Conservation (phyloP, 2,797 vertebrate species). For the Phrynocephalus forsythii region DNA sequence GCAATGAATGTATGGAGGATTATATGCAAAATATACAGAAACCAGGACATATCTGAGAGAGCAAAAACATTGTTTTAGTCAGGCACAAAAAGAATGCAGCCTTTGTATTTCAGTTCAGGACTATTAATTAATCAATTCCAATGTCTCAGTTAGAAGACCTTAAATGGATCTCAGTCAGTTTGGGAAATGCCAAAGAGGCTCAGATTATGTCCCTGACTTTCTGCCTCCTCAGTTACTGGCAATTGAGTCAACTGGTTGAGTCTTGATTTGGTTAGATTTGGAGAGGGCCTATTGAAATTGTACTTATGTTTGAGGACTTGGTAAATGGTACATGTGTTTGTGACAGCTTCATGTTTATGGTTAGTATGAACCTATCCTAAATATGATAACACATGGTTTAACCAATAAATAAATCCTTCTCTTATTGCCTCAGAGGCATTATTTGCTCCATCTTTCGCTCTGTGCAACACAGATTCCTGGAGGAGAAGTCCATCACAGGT, state of each 20-base stretch:
- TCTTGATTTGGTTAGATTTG: neutral
- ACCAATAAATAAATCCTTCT: neutral
- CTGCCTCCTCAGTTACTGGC: neutral
- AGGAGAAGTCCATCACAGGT: too few species aligned
- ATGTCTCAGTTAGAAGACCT: neutral
- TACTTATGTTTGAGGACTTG: too few species aligned
- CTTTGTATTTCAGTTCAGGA: neutral
- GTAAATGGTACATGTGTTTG: neutral
- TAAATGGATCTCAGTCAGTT: neutral
- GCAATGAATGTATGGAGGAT: too few species aligned
- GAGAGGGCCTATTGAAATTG: neutral
- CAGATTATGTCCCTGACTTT: neutral
- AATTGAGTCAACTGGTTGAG: neutral
- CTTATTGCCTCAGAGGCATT: neutral
- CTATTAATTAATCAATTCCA: neutral
- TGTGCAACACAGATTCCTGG: too few species aligned
- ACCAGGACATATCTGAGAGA: too few species aligned
- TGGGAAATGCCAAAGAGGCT: neutral
- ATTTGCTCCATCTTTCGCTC: neutral
- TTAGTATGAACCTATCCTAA: too few species aligned
- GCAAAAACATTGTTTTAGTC: too few species aligned
- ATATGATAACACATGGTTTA: too few species aligned
- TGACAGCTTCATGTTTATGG: too few species aligned
- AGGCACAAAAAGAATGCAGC: too few species aligned
- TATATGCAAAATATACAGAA: too few species aligned